These are phyloP conservation scores for Rhogogaster chlorosoma DNA, from an alignment of 2,888 invertebrate genomes.

Conservation along the genomic window DNA sequence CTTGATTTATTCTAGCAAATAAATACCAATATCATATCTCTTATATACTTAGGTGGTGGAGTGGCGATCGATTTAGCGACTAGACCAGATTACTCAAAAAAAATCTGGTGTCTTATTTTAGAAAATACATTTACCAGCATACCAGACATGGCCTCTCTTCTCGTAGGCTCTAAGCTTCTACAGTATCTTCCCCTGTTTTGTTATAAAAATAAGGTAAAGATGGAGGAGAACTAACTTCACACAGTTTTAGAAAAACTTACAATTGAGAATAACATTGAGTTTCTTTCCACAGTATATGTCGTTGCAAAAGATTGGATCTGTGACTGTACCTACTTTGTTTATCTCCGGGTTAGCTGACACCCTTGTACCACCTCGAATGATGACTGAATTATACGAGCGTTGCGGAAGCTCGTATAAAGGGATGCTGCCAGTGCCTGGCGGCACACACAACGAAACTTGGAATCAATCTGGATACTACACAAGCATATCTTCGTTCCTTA, in stretches of 20 bases:
- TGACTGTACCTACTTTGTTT: constrained; percentile 90
- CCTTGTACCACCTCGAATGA: constrained; percentile 95
- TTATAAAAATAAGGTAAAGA: constrained; percentile 93
- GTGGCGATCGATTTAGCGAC: constrained; percentile 93
- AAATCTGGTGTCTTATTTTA: constrained; percentile 92
- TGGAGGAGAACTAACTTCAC: background rate
- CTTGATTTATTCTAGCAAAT: background rate
- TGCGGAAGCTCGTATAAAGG: constrained; percentile 90
- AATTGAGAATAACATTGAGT: background rate
- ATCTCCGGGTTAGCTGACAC: constrained; percentile 93
- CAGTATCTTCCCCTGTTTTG: constrained; percentile 89
- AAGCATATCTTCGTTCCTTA: constrained; percentile 68
- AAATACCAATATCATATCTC: background rate
- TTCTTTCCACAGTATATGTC: constrained; percentile 84
- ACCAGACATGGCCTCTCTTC: constrained; percentile 93
- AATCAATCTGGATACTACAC: constrained; percentile 89
- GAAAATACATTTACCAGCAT: constrained; percentile 98
- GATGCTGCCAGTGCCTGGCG: constrained; percentile 87
- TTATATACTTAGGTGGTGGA: constrained; percentile 86
- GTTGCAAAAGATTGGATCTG: constrained; percentile 85
- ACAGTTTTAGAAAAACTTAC: background rate
- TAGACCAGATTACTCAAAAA: constrained; percentile 86
- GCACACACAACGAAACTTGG: constrained; percentile 98
- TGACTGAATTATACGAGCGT: constrained; percentile 87
- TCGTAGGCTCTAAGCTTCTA: constrained; percentile 87